Evolutionary conservation across 2,888 invertebrate species (phyloP).

Genomic region (Troides aeacus): DNA sequence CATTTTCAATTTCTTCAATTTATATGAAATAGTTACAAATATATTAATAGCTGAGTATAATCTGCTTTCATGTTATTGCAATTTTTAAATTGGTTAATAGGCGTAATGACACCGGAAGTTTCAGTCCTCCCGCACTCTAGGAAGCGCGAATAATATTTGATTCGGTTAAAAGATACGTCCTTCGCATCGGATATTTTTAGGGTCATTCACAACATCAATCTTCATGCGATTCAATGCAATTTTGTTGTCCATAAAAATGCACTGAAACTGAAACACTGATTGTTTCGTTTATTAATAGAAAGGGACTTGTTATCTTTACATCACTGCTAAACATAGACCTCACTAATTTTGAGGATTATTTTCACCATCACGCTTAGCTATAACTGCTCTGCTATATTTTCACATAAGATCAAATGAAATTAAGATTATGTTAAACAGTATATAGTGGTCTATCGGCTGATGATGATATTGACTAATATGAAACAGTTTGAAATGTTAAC

Average conservation of each 20-base stretch:
- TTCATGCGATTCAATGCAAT: constrained; percentile 19
- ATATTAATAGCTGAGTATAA: not conserved
- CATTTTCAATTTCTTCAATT: not conserved
- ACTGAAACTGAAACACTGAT: not conserved
- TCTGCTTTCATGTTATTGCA: constrained; percentile 9
- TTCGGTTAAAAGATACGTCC: constrained; percentile 42
- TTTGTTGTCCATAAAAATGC: constrained; percentile 16
- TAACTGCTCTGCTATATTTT: too few species aligned
- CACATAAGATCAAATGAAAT: too few species aligned
- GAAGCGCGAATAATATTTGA: constrained; percentile 32
- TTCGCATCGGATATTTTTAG: constrained; percentile 28
- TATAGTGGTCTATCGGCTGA: too few species aligned
- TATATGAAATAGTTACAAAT: constrained; percentile 9
- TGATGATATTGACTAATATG: too few species aligned
- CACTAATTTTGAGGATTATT: too few species aligned
- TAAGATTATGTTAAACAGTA: too few species aligned
- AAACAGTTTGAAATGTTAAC: too few species aligned
- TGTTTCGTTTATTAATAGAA: not conserved
- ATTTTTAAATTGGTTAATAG: constrained; percentile 29
- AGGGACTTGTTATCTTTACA: too few species aligned
- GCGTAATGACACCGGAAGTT: constrained; percentile 34
- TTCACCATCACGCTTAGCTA: too few species aligned
- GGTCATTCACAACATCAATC: constrained; percentile 16
- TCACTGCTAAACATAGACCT: too few species aligned
- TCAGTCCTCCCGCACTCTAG: constrained; percentile 29